Base-by-base conservation (phyloP, 2,113 vertebrate genomes). In the Microcebus ravelobensis region DNA sequence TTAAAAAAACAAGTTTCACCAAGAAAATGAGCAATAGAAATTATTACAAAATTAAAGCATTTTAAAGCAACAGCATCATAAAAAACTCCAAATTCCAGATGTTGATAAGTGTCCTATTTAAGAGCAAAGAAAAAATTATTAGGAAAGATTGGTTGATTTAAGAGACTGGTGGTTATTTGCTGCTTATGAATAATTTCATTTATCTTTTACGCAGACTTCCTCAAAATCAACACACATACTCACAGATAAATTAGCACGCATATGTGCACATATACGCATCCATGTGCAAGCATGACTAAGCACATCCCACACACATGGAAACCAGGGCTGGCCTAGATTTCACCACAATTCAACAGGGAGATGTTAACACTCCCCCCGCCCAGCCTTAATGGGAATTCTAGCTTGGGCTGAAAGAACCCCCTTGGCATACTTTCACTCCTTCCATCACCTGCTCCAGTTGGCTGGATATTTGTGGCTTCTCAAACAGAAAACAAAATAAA, bases 281-380 rank as follows among this genome's bases (percentile, higher is more conserved):
- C 81, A 74, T 97, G 95, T 97, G 45, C 29, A 94, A 87, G 93
- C 92, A 96, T 97, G 92, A 96, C 88, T 96, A 97, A 96, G 94
- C 50, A 6, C 84, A 96, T 94, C 93, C 74, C 50, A 94, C 90
- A 96, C 90, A 90, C 90, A 87, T 73, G 87, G 87, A 87, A 97
- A 83, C 71, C 77, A 91, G 48, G 12, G 61, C 92, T 98, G 96
- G 92, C 91, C 97, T 98, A 96, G 92, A 97, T 97, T 97, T 94
- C 82, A 82, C 50, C 88, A 27, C 85, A 96, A 25, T 87, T 95
- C 93, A 85, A 82, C 83, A 84, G 80, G 91, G 90, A 93, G 81
- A 79, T 81, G 61, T 92, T 93, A 93, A 88, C 84, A 20, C 31
- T 93, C 57, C 55, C 34, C 36, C 39, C 45, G 34, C 31, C 29